Evolutionary conservation across 2,888 invertebrate genomes (phyloP).

Genomic region (Chorisops tibialis): DNA sequence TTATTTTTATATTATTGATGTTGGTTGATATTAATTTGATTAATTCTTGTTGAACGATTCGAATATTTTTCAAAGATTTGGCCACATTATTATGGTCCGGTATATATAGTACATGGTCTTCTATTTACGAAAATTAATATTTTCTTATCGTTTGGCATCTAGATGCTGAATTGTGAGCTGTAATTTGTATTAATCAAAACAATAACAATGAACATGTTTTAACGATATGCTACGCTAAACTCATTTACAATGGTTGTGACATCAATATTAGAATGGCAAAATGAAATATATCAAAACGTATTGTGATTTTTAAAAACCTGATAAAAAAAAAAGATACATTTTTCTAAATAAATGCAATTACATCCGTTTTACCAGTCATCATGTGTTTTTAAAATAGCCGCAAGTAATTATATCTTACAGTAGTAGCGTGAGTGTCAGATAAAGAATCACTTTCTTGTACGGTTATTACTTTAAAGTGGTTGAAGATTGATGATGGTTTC

Average conservation of each 20-base stretch:
- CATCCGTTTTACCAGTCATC: slow-evolving; percentile 18
- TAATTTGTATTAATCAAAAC: slow-evolving; percentile 24
- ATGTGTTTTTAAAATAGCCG: slow-evolving; percentile 20
- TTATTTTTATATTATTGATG: neutral
- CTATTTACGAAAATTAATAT: too few species aligned
- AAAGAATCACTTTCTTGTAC: too few species aligned
- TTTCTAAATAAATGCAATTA: slow-evolving; percentile 25
- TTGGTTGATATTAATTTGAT: slow-evolving; percentile 4
- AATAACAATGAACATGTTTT: slow-evolving; percentile 33
- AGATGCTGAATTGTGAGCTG: too few species aligned
- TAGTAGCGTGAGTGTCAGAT: too few species aligned
- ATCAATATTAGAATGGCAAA: slow-evolving; percentile 27
- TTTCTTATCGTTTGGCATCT: too few species aligned
- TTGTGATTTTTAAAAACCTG: slow-evolving; percentile 36
- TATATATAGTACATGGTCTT: too few species aligned
- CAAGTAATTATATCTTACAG: neutral
- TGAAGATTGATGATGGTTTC: too few species aligned
- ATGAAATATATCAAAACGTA: slow-evolving; percentile 40
- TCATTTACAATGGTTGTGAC: neutral
- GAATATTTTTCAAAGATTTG: too few species aligned
- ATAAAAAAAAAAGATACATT: slow-evolving; percentile 4
- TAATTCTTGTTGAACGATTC: neutral
- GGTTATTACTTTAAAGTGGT: too few species aligned
- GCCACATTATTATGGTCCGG: too few species aligned
- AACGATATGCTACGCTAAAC: neutral